Evolutionary conservation across 1,140 invertebrate genomes (phyloP), one percentile per base, ranked within the genome.

Genomic region (Tetranychus cinnabarinus): DNA sequence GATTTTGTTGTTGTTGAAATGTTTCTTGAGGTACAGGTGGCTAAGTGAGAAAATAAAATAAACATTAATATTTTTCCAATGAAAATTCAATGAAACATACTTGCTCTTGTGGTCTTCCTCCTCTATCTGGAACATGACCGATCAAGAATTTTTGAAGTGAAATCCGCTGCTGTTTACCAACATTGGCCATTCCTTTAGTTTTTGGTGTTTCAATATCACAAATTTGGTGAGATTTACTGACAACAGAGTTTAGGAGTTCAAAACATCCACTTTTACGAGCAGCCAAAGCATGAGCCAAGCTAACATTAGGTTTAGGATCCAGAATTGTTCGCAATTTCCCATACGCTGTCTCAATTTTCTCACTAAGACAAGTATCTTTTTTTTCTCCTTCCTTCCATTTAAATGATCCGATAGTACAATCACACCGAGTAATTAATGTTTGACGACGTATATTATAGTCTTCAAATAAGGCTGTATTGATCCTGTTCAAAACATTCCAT

Each of bases 371-470:
- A 31, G 62, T 48, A 13, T 52, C 31, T 34, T 42, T 37, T 15
- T 62, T 42, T 33, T 33, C 33, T 31, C 50, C 50, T 31, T 56
- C 36, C 39, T 64, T 64, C 67, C 67, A 67, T 58, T 60, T 69
- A 73, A 95, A 96, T 34, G 88, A 93, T 72, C 90, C 86, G 67
- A 96, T 80, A 3, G 91, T 97, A 47, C 91, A 89, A 74, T 96
- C 90, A 50, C 95, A 72, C 58, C 92, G 76, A 63, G 88, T 90
- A 1, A 93, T 72, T 64, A 96, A 78, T 78, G 90, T 88, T 69
- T 92, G 82, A 61, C 88, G 74, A 62, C 90, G 74, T 48, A 86
- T 76, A 68, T 78, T 77, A 69, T 91, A 96, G 68, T 96, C 91
- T 7, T 54, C 23, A 15, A n/a, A 13, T 10, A 65, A 52, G 23